These are phyloP conservation scores for Drosophila prosaltans DNA, from an alignment of 1,140 invertebrate genomes.

Conservation along the genomic window DNA sequence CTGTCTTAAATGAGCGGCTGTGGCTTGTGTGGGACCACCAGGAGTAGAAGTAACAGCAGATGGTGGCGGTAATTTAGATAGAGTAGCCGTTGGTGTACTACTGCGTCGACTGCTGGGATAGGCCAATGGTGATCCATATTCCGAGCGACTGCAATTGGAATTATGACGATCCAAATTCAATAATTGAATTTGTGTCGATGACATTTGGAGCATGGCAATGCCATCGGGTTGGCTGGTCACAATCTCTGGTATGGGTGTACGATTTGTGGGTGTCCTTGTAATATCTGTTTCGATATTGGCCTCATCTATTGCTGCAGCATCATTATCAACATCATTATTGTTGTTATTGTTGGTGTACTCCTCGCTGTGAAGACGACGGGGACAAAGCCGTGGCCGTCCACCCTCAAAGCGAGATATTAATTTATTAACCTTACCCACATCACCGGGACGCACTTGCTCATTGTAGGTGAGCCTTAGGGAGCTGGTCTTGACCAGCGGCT, in stretches of 20 bases:
- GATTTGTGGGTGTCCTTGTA: constrained; percentile 47
- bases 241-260: constrained; percentile 56
- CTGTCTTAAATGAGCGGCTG: constrained; percentile 24
- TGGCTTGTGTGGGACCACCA: constrained; percentile 3
- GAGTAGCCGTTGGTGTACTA: constrained; percentile 38
- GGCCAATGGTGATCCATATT: constrained; percentile 63
- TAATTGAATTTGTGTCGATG: constrained; percentile 13
- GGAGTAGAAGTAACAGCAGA: not conserved
- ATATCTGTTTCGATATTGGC: not conserved
- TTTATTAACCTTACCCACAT: constrained; percentile 79
- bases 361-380: constrained; percentile 59
- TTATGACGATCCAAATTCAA: constrained; percentile 56
- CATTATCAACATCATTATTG: constrained; percentile 2
- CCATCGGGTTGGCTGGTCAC: constrained; percentile 33
- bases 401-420: constrained; percentile 73
- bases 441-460: constrained; percentile 67
- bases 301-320: constrained; percentile 7
- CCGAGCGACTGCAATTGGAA: constrained; percentile 68
- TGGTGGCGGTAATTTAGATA: constrained; percentile 13
- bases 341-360: constrained; percentile 39
- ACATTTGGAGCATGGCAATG: not conserved
- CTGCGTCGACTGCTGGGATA: constrained; percentile 55
- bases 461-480: constrained; percentile 74
- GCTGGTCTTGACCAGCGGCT: constrained; percentile 75
- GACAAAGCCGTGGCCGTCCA: constrained; percentile 54